Base-by-base conservation (phyloP, 2,888 invertebrate species). In the Myathropa florea region DNA sequence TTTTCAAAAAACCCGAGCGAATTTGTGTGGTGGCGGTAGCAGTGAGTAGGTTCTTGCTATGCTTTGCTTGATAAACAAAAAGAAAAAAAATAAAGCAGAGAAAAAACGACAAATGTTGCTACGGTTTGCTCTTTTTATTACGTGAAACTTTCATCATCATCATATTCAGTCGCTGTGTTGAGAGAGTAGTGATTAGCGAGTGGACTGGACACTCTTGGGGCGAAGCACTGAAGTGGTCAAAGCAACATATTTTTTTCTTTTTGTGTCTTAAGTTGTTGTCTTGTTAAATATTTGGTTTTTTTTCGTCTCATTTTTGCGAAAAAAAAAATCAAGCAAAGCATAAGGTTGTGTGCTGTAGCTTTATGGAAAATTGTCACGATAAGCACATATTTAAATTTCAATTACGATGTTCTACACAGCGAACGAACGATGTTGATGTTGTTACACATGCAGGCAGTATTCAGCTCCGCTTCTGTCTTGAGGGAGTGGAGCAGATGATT, bases 41-140 rank as follows among this genome's bases (percentile, higher is more conserved):
- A 55, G 76, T 84, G 83, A 86, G 83, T 86, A 86, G 86, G 86
- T 86, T 86, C 86, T 75, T 64, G 68, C 60, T 86, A 63, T 72
- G 64, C 71, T 71, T 67, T 60, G 71, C 39, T 26, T 65, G 36
- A 46, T 76, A 81, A 65, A 63, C 36, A 71, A 61, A 33, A 80
- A 81, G 55, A 63, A 39, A 64, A 59, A 67, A 73, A 57, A 71
- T 53, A 75, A n/a, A 68, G 57, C 65, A 61, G 46, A 65, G 21
- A 30, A 76, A 76, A 65, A 18, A 55, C 77, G 28, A 63, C 73
- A 57, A 70, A 79, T 70, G 28, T 78, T 83, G 79, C 79, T 79
- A 65, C 60, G 80, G 65, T 63, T 79, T 57, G 36, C 36, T 30
- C 39, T 79, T 70, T 70, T 75, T 76, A 33, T 81, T 85, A 63